Conservation (phyloP, 1,140 invertebrate species). For the Heterodera carotae region DNA sequence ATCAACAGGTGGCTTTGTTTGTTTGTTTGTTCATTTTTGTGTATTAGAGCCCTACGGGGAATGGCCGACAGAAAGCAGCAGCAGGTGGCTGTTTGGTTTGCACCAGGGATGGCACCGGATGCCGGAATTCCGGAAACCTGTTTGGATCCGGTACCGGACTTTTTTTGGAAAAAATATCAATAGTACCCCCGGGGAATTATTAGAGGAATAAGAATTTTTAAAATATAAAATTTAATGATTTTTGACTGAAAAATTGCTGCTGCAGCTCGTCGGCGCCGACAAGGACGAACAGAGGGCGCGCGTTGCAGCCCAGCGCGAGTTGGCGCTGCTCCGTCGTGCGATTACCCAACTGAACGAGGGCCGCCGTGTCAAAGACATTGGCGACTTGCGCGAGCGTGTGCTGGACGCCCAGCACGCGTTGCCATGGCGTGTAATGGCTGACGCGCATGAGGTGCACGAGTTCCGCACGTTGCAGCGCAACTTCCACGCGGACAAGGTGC, state of each 20-base stretch:
- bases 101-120: too few species aligned
- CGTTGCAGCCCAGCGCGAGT: not conserved
- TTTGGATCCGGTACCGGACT: too few species aligned
- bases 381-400: conserved; percentile 8
- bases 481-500: conserved; percentile 14
- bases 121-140: too few species aligned
- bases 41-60: too few species aligned
- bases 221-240: too few species aligned
- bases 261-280: not conserved
- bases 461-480: conserved; percentile 34
- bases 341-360: conserved; percentile 26
- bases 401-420: conserved; percentile 16
- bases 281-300: conserved; percentile 11
- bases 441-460: conserved; percentile 20
- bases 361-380: conserved; percentile 19
- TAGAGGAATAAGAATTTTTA: too few species aligned
- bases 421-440: conserved; percentile 36
- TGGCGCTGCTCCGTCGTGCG: conserved; percentile 5
- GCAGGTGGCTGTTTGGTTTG: not conserved
- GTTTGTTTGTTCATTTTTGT: too few species aligned
- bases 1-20: too few species aligned
- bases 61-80: not conserved
- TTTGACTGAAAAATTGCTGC: too few species aligned
- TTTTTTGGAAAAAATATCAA: too few species aligned
- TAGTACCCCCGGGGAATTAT: too few species aligned